Percentiles rank a stretch among this genome's conserved stretches.
Conservation (phyloP, 35 echinoderm and acorn worm genomes). For the Apostichopus parvimensis region DNA sequence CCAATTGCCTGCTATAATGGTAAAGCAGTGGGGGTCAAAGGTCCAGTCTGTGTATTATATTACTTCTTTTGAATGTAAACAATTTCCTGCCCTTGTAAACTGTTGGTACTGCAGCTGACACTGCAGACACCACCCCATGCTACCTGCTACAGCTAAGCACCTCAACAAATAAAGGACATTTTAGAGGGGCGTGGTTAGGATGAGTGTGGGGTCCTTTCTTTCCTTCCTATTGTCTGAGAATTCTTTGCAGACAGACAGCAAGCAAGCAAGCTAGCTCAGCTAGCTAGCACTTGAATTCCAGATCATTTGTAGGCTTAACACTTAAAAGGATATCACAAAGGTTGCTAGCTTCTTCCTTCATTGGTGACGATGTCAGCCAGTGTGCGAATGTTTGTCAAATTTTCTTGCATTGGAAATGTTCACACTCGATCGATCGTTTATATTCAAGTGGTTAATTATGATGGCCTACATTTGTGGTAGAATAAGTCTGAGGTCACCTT, state of each 20-base stretch:
- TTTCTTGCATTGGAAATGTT: too few relatives aligned
- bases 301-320: too few relatives aligned
- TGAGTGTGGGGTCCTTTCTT: neutral
- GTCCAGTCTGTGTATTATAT: neutral
- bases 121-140: neutral
- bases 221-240: neutral
- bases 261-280: neutral
- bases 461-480: too few relatives aligned
- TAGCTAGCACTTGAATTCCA: too few relatives aligned
- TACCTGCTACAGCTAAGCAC: neutral
- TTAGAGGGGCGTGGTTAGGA: neutral
- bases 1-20: neutral
- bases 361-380: too few relatives aligned
- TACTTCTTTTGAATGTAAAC: neutral
- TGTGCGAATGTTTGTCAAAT: too few relatives aligned
- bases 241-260: neutral
- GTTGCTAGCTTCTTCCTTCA: too few relatives aligned
- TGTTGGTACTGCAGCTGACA: neutral
- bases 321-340: too few relatives aligned
- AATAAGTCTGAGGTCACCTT: too few relatives aligned
- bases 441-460: too few relatives aligned
- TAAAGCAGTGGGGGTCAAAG: neutral
- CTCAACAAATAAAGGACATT: neutral
- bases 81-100: neutral
- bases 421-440: too few relatives aligned